These are phyloP conservation scores for Drosophila pseudotalamancana DNA, from an alignment of 2,888 invertebrate species.

Conservation along the genomic window DNA sequence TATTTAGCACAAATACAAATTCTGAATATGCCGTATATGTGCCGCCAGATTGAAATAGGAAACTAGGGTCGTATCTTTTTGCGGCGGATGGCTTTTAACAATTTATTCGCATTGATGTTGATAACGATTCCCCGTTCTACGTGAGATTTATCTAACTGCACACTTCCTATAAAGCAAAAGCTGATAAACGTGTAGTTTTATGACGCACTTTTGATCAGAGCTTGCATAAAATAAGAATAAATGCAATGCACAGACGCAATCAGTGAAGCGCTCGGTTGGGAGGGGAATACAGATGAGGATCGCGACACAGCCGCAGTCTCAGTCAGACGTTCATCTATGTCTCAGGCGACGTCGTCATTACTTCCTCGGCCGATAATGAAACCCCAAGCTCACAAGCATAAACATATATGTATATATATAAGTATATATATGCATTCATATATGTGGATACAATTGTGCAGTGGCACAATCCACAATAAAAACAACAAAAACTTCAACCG, in stretches of 20 bases:
- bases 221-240: constrained; percentile 13
- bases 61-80: constrained; percentile 21
- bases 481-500: constrained; percentile 33
- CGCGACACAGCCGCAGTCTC: constrained; percentile 23
- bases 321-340: constrained; percentile 18
- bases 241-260: constrained; percentile 10
- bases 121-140: constrained; percentile 45
- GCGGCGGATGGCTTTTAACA: constrained; percentile 28
- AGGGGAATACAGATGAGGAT: constrained; percentile 15
- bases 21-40: not conserved
- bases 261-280: not conserved
- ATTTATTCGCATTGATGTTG: too few species aligned
- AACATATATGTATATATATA: not conserved
- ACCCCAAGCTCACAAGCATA: constrained; percentile 21
- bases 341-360: constrained; percentile 63
- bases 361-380: constrained; percentile 69
- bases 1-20: constrained; percentile 14
- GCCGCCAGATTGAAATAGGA: constrained; percentile 19
- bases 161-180: constrained; percentile 43
- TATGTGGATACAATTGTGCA: constrained; percentile 39
- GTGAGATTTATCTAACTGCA: constrained; percentile 61
- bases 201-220: constrained; percentile 60
- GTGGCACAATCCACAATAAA: constrained; percentile 29
- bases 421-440: constrained; percentile 4
- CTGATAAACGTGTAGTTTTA: constrained; percentile 49